These are phyloP conservation scores for Morone saxatilis DNA, from an alignment of 2,113 vertebrate genomes.

Conservation along the genomic window DNA sequence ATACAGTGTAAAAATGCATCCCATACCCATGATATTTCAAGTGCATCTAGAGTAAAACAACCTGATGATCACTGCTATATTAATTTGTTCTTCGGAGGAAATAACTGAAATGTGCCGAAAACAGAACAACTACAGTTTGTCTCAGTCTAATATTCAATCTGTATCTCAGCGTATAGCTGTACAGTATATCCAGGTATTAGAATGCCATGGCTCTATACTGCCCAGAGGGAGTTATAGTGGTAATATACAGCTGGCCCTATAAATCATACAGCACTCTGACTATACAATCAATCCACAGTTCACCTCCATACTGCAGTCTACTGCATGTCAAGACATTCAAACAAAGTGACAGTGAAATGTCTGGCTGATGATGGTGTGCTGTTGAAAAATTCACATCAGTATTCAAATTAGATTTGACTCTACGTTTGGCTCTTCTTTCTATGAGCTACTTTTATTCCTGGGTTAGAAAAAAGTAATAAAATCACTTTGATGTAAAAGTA, in stretches of 20 bases:
- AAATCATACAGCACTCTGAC: slow-evolving; percentile 50
- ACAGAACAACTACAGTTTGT: slow-evolving; percentile 4
- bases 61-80: neutral
- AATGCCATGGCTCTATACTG: slow-evolving; percentile 17
- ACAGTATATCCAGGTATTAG: slow-evolving; percentile 31
- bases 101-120: neutral
- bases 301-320: slow-evolving; percentile 14
- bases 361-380: slow-evolving; percentile 7
- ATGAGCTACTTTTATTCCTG: neutral
- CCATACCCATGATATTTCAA: neutral
- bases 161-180: neutral
- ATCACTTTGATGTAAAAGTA: neutral
- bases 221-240: slow-evolving; percentile 29
- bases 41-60: neutral
- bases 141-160: slow-evolving; percentile 19
- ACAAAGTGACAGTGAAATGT: neutral
- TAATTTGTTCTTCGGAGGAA: neutral
- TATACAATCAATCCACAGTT: slow-evolving; percentile 48
- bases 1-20: neutral
- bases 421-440: neutral
- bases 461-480: neutral
- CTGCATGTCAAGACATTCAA: neutral
- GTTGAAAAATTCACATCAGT: neutral
- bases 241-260: slow-evolving; percentile 51
- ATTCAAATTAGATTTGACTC: neutral